Conservation (phyloP, 2,797 vertebrate species). For the Knipowitschia caucasica region DNA sequence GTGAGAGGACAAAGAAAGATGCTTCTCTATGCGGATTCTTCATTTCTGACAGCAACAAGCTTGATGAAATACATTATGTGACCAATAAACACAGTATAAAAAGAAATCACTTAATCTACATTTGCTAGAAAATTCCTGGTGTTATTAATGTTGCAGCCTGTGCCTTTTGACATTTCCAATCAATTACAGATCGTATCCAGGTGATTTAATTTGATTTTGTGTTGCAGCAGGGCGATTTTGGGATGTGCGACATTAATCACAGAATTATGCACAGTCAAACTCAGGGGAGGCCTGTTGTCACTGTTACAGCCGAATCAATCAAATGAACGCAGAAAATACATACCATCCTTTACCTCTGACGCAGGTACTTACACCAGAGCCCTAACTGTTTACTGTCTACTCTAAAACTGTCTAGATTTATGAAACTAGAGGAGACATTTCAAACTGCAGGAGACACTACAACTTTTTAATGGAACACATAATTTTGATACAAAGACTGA, state of each 20-base stretch:
- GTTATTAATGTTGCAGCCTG: constrained; percentile 63
- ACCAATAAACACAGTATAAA: constrained; percentile 54
- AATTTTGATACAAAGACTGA: constrained; percentile 3
- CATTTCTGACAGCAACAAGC: constrained; percentile 29
- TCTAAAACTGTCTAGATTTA: constrained; percentile 15
- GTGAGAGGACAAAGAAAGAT: constrained; percentile 40
- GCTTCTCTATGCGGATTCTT: constrained; percentile 31
- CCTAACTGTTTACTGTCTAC: constrained; percentile 11
- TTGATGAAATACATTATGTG: constrained; percentile 41
- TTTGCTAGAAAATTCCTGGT: constrained; percentile 32
- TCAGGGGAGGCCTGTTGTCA: constrained; percentile 64
- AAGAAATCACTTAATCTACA: constrained; percentile 52
- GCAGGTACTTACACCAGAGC: constrained; percentile 4
- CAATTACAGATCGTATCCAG: constrained; percentile 76
- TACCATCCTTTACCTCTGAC: constrained; percentile 47
- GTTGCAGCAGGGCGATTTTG: constrained; percentile 67
- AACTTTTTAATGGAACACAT: constrained; percentile 7
- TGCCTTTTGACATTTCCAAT: constrained; percentile 68
- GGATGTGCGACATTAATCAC: constrained; percentile 71
- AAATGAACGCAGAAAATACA: constrained; percentile 40
- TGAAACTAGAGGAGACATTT: constrained; percentile 22
- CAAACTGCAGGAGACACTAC: constrained; percentile 6
- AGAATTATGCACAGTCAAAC: constrained; percentile 70
- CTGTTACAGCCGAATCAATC: constrained; percentile 72
- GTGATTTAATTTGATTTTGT: constrained; percentile 76